phyloP scores from a whole-genome alignment of 2,888 invertebrate genomes.

The Drosophila picticornis region DNA sequence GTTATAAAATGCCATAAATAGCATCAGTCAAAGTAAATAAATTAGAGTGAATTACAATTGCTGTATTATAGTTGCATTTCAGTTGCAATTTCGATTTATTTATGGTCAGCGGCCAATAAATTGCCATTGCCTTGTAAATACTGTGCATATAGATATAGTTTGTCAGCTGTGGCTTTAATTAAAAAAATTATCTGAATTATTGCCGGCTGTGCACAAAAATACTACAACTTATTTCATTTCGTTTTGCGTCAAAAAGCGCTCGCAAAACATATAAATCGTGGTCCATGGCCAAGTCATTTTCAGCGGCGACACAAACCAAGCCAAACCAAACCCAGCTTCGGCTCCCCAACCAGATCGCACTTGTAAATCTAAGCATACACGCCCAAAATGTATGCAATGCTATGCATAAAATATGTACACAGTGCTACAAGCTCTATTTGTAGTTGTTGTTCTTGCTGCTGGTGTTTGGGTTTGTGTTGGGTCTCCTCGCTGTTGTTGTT shows the following conservation, averaged over 20 bases:
- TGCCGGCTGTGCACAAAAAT: conserved; percentile 29
- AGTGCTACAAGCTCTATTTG: conserved; percentile 58
- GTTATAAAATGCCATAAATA: conserved; percentile 68
- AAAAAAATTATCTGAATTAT: conserved; percentile 79
- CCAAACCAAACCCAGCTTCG: conserved; percentile 40
- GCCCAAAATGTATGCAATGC: conserved; percentile 67
- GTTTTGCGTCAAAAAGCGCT: conserved; percentile 49
- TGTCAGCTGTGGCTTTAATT: conserved; percentile 74
- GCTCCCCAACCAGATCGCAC: conserved; percentile 58
- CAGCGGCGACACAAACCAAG: conserved; percentile 47
- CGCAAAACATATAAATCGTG: conserved; percentile 31
- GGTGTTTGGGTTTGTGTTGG: conserved; percentile 13
- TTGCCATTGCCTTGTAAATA: conserved; percentile 23
- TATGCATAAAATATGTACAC: conserved; percentile 62
- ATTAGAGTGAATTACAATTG: conserved; percentile 69
- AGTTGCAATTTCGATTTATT: conserved; percentile 65
- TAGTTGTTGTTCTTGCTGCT: conserved; percentile 31
- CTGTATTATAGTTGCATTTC: conserved; percentile 53
- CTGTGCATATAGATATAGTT: conserved; percentile 41
- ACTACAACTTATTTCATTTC: conserved; percentile 42
- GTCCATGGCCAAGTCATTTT: conserved; percentile 31
- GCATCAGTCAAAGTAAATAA: conserved; percentile 73
- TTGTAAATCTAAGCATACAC: conserved; percentile 74
- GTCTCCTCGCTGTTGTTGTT: not conserved
- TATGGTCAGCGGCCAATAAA: conserved; percentile 68